Percentiles rank a stretch among this genome's conserved stretches.
These are phyloP conservation scores for Xenops minutus DNA, from an alignment of 2,797 vertebrate genomes.

Conservation along the genomic window DNA sequence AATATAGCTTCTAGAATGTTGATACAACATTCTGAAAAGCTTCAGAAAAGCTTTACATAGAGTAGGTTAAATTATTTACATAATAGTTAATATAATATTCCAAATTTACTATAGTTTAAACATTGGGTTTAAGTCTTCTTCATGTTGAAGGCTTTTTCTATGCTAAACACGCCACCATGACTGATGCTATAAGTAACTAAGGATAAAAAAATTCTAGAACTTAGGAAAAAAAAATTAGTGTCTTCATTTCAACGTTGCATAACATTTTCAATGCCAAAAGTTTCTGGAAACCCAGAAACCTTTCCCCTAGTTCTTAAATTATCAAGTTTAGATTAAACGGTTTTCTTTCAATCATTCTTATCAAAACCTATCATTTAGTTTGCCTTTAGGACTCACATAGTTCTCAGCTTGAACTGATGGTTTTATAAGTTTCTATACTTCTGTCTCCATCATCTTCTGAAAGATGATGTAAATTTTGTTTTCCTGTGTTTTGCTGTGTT, in stretches of 20 bases:
- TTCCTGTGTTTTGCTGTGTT: not conserved
- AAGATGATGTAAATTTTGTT: not conserved
- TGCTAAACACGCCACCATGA: not conserved
- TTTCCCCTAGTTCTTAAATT: not conserved
- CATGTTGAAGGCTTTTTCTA: not conserved
- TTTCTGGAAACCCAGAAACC: not conserved
- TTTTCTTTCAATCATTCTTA: not conserved
- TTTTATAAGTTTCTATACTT: not conserved
- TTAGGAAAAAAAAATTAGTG: not conserved
- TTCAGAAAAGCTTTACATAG: not conserved
- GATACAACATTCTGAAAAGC: not conserved
- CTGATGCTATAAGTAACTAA: not conserved
- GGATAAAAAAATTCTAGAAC: not conserved
- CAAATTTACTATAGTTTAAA: not conserved
- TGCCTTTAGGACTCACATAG: not conserved
- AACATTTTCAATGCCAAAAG: not conserved
- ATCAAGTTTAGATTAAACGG: not conserved
- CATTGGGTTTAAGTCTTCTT: not conserved
- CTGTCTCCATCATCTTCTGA: not conserved
- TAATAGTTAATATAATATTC: not conserved
- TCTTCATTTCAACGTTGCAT: not conserved
- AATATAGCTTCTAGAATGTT: not conserved
- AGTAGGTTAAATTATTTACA: not conserved
- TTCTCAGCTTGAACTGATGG: not conserved
- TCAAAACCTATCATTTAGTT: not conserved